Evolutionary conservation across 2,888 invertebrate species (phyloP).

Genomic region (Tholera decimalis): DNA sequence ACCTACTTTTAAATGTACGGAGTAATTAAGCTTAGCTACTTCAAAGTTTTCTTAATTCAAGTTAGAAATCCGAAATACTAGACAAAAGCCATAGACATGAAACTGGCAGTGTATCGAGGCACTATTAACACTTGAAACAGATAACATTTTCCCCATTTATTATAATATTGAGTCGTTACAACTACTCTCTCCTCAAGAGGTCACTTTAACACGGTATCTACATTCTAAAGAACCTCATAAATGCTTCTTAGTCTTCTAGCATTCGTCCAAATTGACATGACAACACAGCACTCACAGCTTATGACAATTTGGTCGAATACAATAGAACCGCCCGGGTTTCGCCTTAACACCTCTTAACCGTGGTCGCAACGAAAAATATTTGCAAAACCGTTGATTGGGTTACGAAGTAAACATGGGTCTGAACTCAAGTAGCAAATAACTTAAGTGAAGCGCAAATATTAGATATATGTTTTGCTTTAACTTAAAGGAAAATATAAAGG

Average conservation of each 20-base stretch:
- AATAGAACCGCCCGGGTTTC: conserved; percentile 1
- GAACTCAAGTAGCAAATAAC: conserved; percentile 60
- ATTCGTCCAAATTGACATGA: too few relatives aligned
- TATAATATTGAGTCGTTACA: conserved; percentile 37
- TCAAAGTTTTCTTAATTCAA: conserved; percentile 30
- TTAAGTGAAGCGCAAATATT: conserved; percentile 50
- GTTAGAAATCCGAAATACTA: conserved; percentile 35
- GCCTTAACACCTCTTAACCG: conserved; percentile 30
- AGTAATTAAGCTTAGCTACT: conserved; percentile 5
- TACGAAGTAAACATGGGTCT: conserved; percentile 64
- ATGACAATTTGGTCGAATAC: conserved; percentile 26
- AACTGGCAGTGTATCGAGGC: conserved; percentile 27
- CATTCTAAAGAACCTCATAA: conserved; percentile 30
- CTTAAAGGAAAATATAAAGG: conserved; percentile 21
- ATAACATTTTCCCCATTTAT: conserved; percentile 51
- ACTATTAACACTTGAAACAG: conserved; percentile 57
- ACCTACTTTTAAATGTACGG: too few relatives aligned
- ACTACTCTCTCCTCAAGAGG: conserved; percentile 42
- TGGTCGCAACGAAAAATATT: conserved; percentile 45
- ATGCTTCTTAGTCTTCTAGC: conserved; percentile 1
- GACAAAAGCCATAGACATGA: conserved; percentile 7
- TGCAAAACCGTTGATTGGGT: conserved; percentile 56
- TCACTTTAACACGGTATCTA: conserved; percentile 20
- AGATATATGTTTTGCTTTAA: conserved; percentile 12
- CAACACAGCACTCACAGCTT: too few relatives aligned